Conservation (phyloP, 2,113 vertebrate genomes). For the Sterrhoptilus dennistouni region DNA sequence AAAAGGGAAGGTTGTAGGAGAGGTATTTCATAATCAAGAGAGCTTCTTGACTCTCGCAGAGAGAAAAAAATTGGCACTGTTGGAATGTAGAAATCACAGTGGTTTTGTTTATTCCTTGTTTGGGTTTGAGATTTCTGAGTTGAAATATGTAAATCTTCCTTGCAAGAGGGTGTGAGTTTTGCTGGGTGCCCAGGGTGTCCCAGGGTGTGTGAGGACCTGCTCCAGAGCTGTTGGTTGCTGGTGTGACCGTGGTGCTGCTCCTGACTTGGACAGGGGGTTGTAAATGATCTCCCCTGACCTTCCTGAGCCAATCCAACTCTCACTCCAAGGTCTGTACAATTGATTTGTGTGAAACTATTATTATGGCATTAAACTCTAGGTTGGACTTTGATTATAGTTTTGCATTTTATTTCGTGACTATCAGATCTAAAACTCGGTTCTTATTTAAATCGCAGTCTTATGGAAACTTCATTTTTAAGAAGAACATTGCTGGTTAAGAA, state of each 20-base stretch:
- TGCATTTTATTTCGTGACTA: background rate
- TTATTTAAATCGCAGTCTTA: background rate
- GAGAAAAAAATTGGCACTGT: background rate
- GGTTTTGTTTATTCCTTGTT: background rate
- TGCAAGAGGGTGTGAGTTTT: background rate
- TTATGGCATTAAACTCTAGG: background rate
- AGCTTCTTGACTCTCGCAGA: background rate
- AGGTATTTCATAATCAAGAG: background rate
- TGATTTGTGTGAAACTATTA: background rate
- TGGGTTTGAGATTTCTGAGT: background rate
- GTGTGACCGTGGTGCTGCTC: fast-evolving
- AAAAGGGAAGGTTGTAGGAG: background rate
- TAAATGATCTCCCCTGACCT: background rate
- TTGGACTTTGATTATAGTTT: background rate
- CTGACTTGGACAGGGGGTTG: background rate
- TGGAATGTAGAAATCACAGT: background rate
- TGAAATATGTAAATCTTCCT: background rate
- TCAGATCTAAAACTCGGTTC: background rate
- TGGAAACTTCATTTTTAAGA: background rate
- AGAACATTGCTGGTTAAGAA: background rate
- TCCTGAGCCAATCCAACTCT: background rate
- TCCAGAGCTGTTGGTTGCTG: background rate
- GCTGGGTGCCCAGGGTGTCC: background rate
- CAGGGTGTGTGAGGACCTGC: fast-evolving
- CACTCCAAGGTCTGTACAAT: fast-evolving